Base-by-base conservation (phyloP, 2,888 invertebrate species). In the Plebejus anna region DNA sequence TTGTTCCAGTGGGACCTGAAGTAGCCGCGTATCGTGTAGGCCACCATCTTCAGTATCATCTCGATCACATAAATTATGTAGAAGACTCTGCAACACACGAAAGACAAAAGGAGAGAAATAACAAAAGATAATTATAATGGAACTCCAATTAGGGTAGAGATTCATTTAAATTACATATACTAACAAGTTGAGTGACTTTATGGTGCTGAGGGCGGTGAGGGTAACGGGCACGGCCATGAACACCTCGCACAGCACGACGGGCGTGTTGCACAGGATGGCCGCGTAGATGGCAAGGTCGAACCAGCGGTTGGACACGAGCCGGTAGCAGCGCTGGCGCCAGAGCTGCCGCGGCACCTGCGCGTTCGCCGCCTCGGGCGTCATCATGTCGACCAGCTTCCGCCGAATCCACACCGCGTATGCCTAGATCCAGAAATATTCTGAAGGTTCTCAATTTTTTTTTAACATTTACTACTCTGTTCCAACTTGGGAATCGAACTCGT, bases 1-100 rank as follows among this genome's bases (percentile, higher is more conserved):
- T 92, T 93, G 81, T 95, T 95, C 95, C 95, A 95, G 76, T 94
- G 89, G 0, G 94, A 94, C 47, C 86, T 90, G 79, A 95, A 91
- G 80, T 95, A 95, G 0, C 92, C 91, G 3, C 81, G 72, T 4
- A 92, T 77, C 0, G 90, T 89, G 42, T 89, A 81, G 0, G 88
- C 93, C 5, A 87, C 79, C 90, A 93, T 89, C 80, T 94, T 92
- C 4, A 91, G 78, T 0, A 90, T 75, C 93, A 93, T 91, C 81
- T 92, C 91, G 70, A 88, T n/a, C 0, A 94, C 79, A 80, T 90
- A 92, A 59, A 94, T 84, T n/a, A 84, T 78, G 82, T 82, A 92
- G 86, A 90, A 93, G 75, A 88, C 86, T 78, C 90, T 91, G 28
- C 28, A 22, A 4, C 28, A 61, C 61, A 61, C 78, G 28, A 66